These are phyloP conservation scores for Melieria picta DNA, from an alignment of 2,888 invertebrate genomes.

Conservation along the genomic window DNA sequence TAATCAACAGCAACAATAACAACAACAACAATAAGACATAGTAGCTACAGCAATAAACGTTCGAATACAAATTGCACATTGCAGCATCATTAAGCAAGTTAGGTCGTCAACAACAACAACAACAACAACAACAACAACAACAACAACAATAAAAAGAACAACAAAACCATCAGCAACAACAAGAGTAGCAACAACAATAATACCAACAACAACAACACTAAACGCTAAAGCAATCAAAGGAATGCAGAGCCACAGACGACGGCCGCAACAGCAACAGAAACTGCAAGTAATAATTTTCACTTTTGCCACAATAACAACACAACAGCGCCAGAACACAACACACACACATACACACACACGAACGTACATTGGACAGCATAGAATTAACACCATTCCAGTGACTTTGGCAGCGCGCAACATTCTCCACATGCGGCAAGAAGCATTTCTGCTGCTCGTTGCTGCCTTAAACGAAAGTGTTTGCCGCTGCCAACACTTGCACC, in stretches of 20 bases:
- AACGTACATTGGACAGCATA: conserved; percentile 6
- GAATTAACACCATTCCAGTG: conserved; percentile 24
- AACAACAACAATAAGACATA: too few species aligned
- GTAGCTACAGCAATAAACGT: neutral
- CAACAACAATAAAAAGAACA: neutral
- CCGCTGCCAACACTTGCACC: neutral
- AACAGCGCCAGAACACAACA: neutral
- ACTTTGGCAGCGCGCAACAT: conserved; percentile 4
- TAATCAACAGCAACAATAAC: too few species aligned
- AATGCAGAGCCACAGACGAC: neutral
- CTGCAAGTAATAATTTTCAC: conserved; percentile 11
- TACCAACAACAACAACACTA: conserved; percentile 6
- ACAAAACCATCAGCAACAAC: neutral
- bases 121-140: neutral
- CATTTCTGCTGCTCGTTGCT: neutral
- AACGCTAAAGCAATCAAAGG: neutral
- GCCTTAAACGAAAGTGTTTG: conserved; percentile 23
- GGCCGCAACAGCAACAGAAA: conserved; percentile 2
- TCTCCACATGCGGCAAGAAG: neutral
- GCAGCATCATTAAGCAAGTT: too few species aligned
- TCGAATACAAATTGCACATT: neutral
- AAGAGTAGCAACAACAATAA: neutral
- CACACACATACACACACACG: neutral
- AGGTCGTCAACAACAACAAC: too few species aligned
- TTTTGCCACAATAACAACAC: neutral